Base-by-base conservation (phyloP, 2,888 invertebrate genomes). In the Amiota mariae region DNA sequence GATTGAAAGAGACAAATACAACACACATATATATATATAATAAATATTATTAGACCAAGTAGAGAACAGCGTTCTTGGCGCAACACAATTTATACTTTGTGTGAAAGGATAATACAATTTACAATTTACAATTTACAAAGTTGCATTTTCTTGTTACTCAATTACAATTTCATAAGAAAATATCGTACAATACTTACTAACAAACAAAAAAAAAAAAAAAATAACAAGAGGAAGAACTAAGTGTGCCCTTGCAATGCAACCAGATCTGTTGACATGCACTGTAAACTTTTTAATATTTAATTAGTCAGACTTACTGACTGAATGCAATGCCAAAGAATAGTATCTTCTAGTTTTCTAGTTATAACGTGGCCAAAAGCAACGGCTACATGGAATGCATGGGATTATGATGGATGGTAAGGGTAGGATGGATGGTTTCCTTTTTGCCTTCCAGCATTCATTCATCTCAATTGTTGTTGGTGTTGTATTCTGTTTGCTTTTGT, bases 201-300 rank as follows among this genome's bases (percentile, higher is more conserved):
- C 24, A 36, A 36, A 36, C 2, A 36, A 36, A 36, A 36, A 36
- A 6, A 6, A 36, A 36, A 36, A 36, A 9, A 59, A 9, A 8
- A 4, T 4, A 54, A 10, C 13, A 6, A 12, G 54, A 59, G 20
- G 12, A 59, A 59, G 20, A 59, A 15, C 15, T 18, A 36, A 36
- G 36, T 36, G 6, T 6, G 36, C 36, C 3, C 36, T 36, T 36
- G 36, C 36, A 36, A 36, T 36, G 59, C 18, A 54, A 59, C 18
- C 59, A 20, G 15, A 20, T 59, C 74, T 81, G 78, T 81, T 82
- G 85, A 85, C 85, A 82, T 75, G 81, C 78, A 77, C 73, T 76
- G 77, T 78, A 64, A 79, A 79, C 80, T 85, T 85, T 84, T 81
- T 85, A 84, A 80, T 82, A 83, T 85, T 83, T 84, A 83, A 84